phyloP scores from a whole-genome alignment of 2,888 invertebrate species.

The Chirona hameri region DNA sequence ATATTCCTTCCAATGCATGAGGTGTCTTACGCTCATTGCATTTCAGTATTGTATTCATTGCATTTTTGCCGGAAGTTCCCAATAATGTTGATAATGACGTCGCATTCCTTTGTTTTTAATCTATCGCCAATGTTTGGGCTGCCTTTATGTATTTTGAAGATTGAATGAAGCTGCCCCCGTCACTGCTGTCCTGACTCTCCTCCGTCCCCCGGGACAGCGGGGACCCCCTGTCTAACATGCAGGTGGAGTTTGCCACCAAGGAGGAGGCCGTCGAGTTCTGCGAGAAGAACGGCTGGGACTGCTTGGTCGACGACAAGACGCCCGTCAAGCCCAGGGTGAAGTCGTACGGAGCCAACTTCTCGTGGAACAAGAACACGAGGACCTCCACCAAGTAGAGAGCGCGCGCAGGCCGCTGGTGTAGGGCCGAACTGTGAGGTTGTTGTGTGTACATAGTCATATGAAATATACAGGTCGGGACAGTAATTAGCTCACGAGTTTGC shows the following conservation, averaged over 20 bases:
- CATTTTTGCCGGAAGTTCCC: too few relatives aligned
- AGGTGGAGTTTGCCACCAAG: slow-evolving; percentile 68
- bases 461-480: background rate
- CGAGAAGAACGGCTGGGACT: slow-evolving; percentile 91
- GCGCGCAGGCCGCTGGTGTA: background rate
- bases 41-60: too few relatives aligned
- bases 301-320: slow-evolving; percentile 75
- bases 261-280: slow-evolving; percentile 90
- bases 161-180: too few relatives aligned
- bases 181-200: too few relatives aligned
- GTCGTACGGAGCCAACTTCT: slow-evolving; percentile 88
- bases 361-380: slow-evolving; percentile 94
- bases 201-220: slow-evolving; percentile 61
- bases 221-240: slow-evolving; percentile 91
- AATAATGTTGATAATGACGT: too few relatives aligned
- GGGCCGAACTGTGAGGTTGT: background rate
- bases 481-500: too few relatives aligned
- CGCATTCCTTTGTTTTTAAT: too few relatives aligned
- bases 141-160: too few relatives aligned
- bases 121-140: too few relatives aligned
- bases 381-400: slow-evolving; percentile 79
- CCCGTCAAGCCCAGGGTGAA: slow-evolving; percentile 71
- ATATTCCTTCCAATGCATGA: too few relatives aligned
- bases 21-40: too few relatives aligned
- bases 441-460: background rate